These are phyloP conservation scores for Antheraea pernyi DNA, from an alignment of 1,140 invertebrate genomes.

Conservation along the genomic window DNA sequence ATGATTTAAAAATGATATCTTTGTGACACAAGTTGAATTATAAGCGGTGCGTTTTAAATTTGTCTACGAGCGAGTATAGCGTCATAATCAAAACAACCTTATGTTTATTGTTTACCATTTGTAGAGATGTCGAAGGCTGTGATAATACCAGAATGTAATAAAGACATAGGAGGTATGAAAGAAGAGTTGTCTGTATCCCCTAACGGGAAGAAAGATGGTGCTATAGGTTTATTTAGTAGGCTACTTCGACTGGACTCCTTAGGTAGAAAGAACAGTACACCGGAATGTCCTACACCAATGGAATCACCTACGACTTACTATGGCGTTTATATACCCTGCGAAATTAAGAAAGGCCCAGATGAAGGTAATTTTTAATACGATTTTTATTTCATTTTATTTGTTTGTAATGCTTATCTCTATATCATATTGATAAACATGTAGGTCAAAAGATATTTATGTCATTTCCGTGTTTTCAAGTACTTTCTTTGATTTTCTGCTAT, in stretches of 20 bases:
- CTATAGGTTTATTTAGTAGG: slow-evolving; percentile 62
- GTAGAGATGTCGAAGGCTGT: slow-evolving; percentile 73
- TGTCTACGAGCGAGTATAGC: slow-evolving; percentile 44
- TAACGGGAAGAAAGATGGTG: slow-evolving; percentile 62
- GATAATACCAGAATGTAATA: slow-evolving; percentile 63
- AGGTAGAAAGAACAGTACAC: slow-evolving; percentile 43
- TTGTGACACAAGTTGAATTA: slow-evolving; percentile 52
- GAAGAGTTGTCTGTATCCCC: slow-evolving; percentile 63
- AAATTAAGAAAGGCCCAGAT: slow-evolving; percentile 74
- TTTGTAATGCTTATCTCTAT: slow-evolving; percentile 16
- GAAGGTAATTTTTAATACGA: slow-evolving; percentile 55
- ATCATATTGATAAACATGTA: slow-evolving; percentile 27
- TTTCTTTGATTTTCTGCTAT: not conserved
- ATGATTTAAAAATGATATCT: slow-evolving; percentile 41
- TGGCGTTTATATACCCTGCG: slow-evolving; percentile 76
- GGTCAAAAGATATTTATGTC: slow-evolving; percentile 24
- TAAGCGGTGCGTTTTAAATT: slow-evolving; percentile 4
- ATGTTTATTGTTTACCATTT: slow-evolving; percentile 61
- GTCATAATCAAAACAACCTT: slow-evolving; percentile 69
- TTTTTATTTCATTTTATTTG: slow-evolving; percentile 17
- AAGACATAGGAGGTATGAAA: slow-evolving; percentile 59
- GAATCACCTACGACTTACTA: slow-evolving; percentile 66
- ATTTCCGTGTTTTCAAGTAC: not conserved
- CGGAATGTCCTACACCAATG: slow-evolving; percentile 46
- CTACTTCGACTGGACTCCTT: slow-evolving; percentile 56